Conservation (phyloP, 2,888 invertebrate genomes). For the Plebejus melissa region DNA sequence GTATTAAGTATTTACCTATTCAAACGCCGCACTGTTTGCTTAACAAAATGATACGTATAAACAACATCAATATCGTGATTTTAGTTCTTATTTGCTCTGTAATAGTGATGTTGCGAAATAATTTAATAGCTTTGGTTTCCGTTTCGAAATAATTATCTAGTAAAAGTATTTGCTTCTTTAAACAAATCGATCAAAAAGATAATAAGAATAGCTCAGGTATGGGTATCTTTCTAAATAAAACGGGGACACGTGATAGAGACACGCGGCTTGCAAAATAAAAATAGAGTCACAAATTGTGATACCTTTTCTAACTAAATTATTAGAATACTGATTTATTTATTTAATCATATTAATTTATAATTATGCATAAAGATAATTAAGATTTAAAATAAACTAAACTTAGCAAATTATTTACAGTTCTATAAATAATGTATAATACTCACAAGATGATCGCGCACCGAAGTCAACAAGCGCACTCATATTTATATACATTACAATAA, state of each 20-base stretch:
- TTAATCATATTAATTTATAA: not conserved
- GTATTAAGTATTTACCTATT: not conserved
- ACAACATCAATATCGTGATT: not conserved
- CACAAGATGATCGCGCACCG: not conserved
- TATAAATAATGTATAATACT: slow-evolving; percentile 5
- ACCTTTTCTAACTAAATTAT: not conserved
- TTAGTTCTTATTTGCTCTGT: not conserved
- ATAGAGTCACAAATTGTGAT: not conserved
- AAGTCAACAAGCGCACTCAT: not conserved
- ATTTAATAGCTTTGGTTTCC: not conserved
- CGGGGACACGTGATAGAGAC: not conserved
- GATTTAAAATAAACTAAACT: slow-evolving; percentile 1
- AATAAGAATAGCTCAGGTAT: not conserved
- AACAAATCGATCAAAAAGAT: not conserved
- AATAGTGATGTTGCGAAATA: not conserved
- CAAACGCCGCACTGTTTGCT: not conserved
- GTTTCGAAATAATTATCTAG: not conserved
- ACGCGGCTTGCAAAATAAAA: not conserved
- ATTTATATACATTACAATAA: slow-evolving; percentile 16
- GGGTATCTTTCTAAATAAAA: not conserved
- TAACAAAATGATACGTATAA: slow-evolving; percentile 1
- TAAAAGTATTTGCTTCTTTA: not conserved
- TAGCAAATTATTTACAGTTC: slow-evolving; percentile 18
- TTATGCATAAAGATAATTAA: not conserved
- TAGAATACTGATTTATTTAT: not conserved